Base-by-base conservation (phyloP, 2,113 vertebrate species). In the Pica pica region DNA sequence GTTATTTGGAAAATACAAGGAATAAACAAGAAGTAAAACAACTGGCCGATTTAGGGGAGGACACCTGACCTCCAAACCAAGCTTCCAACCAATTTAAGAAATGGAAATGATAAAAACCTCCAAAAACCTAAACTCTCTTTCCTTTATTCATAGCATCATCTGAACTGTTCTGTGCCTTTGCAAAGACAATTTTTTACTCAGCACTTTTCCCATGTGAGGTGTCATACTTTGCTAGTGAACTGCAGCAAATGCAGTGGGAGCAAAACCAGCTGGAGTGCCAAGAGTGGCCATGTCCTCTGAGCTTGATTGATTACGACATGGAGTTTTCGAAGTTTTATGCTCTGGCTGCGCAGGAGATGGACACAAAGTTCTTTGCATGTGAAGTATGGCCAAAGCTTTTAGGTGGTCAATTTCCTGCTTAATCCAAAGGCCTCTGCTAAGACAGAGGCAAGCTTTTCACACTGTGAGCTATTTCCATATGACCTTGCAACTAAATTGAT, bases 401-500 rank as follows among this genome's bases (percentile, higher is more conserved):
- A 96, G 83, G 74, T 96, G 94, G 94, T 71, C 88, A 91, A 94
- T 82, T 92, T 79, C 69, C 79, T 92, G 83, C 64, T 94, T 88
- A 82, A 78, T 94, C 83, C 80, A 83, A 80, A 87, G 90, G 69
- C 39, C 50, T 65, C 76, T 1, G 0, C 46, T 79, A 79, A 91
- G 21, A 78, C 47, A 90, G 64, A 84, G 49, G 73, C 80, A 65
- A 90, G 80, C 44, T 94, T 93, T 95, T 90, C 84, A 59, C 49
- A 69, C 56, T 1, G 50, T 81, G 73, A 92, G 67, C n/a, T 81
- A 95, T 96, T 94, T 91, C 93, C 87, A 94, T 90, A 93, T 91
- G 91, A 91, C 86, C 93, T 90, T 96, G 94, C 91, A 94, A 94
- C 91, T 91, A 96, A 95, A 93, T 97, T 89, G 83, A 73, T 85